A percentile compares a stretch with the other conserved stretches of the same genome.
Evolutionary conservation across 2,888 invertebrate species (phyloP).

Genomic region (Latheticus oryzae): DNA sequence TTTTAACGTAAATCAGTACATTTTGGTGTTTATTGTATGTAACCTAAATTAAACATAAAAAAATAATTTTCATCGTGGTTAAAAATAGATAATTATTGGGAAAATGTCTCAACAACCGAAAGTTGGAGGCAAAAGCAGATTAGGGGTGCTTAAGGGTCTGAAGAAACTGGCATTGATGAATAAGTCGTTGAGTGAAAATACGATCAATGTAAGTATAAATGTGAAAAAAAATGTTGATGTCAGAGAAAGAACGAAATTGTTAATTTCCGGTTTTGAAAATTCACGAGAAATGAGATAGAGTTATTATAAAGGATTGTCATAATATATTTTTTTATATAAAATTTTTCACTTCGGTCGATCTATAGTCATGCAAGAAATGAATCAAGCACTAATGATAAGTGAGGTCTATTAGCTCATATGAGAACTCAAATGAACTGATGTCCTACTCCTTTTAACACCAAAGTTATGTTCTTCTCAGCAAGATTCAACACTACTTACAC

Average conservation of each 20-base stretch:
- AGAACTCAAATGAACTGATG: conserved; percentile 65
- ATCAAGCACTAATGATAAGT: no score
- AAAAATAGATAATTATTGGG: conserved; percentile 1
- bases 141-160: conserved; percentile 59
- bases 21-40: conserved; percentile 7
- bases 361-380: no score
- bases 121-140: conserved; percentile 50
- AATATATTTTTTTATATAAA: no score
- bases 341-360: no score
- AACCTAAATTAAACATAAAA: no score
- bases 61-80: conserved; percentile 2
- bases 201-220: conserved; percentile 58
- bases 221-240: no score
- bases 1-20: conserved; percentile 17
- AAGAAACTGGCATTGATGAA: conserved; percentile 60
- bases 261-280: no score
- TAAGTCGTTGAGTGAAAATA: conserved; percentile 59
- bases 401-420: neutral
- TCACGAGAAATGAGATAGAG: no score
- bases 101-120: conserved; percentile 18
- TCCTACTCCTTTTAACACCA: conserved; percentile 89
- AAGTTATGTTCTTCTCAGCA: conserved; percentile 86
- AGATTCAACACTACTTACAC: conserved; percentile 87
- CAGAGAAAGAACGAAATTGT: no score
- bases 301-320: no score